Conservation (phyloP, 2,888 invertebrate genomes). For the Tachina lurida region DNA sequence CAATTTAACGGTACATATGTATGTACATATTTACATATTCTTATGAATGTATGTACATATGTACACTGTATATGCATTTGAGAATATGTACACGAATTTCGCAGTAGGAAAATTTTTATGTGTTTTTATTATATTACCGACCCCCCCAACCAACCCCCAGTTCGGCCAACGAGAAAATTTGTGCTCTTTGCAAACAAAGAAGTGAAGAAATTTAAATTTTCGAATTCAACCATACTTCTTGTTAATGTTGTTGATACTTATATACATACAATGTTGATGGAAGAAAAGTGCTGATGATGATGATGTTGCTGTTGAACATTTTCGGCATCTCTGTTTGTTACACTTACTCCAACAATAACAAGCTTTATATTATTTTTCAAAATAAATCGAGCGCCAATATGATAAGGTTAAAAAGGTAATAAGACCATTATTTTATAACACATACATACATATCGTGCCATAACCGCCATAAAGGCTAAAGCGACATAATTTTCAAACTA, state of each 20-base stretch:
- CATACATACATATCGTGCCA: no score
- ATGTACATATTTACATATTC: slow-evolving; percentile 26
- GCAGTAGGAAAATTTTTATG: slow-evolving; percentile 30
- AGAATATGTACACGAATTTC: slow-evolving; percentile 23
- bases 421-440: no score
- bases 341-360: slow-evolving; percentile 12
- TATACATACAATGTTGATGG: background rate
- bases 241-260: background rate
- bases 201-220: background rate
- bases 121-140: slow-evolving; percentile 2
- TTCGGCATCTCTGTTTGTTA: slow-evolving; percentile 26
- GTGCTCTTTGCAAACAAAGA: background rate
- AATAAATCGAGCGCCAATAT: background rate
- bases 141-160: background rate
- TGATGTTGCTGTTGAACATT: slow-evolving; percentile 28
- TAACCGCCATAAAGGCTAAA: no score
- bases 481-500: no score
- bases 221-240: slow-evolving; percentile 13
- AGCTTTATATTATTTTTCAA: background rate
- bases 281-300: background rate
- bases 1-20: slow-evolving; percentile 64
- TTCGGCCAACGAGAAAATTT: background rate
- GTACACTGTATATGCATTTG: background rate
- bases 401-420: background rate
- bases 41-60: slow-evolving; percentile 31